Evolutionary conservation across 2,888 invertebrate genomes (phyloP).

Genomic region (Yponomeuta evonymella): DNA sequence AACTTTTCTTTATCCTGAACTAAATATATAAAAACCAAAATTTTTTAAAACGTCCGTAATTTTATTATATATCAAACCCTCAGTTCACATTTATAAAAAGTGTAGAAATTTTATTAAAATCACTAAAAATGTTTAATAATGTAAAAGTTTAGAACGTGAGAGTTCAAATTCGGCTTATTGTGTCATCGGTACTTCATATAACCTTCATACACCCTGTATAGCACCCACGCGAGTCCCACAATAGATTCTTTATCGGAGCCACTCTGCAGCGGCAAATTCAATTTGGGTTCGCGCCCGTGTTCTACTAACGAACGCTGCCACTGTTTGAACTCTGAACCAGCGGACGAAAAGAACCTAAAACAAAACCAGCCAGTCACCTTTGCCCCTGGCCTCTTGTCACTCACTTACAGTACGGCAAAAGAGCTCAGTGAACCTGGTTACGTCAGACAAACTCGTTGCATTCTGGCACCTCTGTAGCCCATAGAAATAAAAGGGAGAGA

Average conservation of each 20-base stretch:
- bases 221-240: neutral
- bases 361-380: neutral
- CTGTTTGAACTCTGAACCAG: slow-evolving; percentile 29
- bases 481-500: neutral
- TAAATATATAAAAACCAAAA: too few species aligned
- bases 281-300: slow-evolving; percentile 33
- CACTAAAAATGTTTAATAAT: too few species aligned
- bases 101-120: too few species aligned
- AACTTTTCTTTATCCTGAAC: too few species aligned
- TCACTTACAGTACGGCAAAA: neutral
- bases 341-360: neutral
- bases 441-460: neutral
- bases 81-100: too few species aligned
- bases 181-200: too few species aligned
- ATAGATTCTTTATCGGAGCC: slow-evolving; percentile 3
- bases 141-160: too few species aligned
- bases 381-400: neutral
- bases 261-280: slow-evolving; percentile 28
- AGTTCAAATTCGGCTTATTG: too few species aligned
- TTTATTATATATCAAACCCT: too few species aligned
- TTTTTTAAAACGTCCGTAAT: too few species aligned
- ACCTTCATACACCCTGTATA: neutral
- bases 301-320: slow-evolving; percentile 39
- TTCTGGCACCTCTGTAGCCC: neutral
- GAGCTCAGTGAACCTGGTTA: neutral